Percentiles rank a stretch among this genome's conserved stretches.
Conservation (phyloP, 64 coral and sea anemone genomes). For the Trachythela sp. region DNA sequence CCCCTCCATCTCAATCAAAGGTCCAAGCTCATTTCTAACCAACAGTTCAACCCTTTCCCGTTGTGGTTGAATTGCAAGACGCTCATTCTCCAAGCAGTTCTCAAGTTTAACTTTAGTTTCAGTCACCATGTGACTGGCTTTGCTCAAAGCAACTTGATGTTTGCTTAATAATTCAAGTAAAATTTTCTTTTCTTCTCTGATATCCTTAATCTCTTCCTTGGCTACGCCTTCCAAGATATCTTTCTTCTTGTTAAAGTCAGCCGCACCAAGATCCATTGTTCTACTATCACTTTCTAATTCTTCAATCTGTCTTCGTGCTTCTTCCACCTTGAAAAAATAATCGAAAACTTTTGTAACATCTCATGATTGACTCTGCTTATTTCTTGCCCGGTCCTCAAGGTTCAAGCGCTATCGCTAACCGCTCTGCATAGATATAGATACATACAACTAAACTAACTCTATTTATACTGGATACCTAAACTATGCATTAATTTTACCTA, state of each 20-base stretch:
- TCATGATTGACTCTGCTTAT: too few relatives aligned
- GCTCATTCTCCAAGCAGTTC: slow-evolving; percentile 85
- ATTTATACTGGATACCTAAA: too few relatives aligned
- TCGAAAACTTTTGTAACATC: background rate
- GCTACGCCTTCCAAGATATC: slow-evolving; percentile 86
- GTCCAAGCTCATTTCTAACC: slow-evolving; percentile 88
- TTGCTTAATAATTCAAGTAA: slow-evolving; percentile 74
- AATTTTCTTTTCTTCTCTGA: slow-evolving; percentile 91
- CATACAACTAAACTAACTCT: too few relatives aligned
- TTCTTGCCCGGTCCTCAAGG: too few relatives aligned
- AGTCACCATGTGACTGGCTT: slow-evolving; percentile 89
- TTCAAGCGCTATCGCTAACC: too few relatives aligned
- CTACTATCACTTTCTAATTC: slow-evolving; percentile 85
- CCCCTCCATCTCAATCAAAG: slow-evolving; percentile 77
- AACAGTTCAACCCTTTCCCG: slow-evolving; percentile 74
- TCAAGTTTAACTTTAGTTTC: slow-evolving; percentile 93
- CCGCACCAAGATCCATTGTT: slow-evolving; percentile 76
- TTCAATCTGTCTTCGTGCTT: slow-evolving; percentile 76
- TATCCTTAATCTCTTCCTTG: slow-evolving; percentile 91
- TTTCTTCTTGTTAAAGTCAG: slow-evolving; percentile 90
- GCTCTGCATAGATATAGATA: too few relatives aligned
- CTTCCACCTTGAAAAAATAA: slow-evolving; percentile 67
- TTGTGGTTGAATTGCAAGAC: slow-evolving; percentile 60
- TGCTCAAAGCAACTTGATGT: slow-evolving; percentile 77
- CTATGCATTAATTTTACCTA: too few relatives aligned